These are phyloP conservation scores for Acronicta psi DNA, from an alignment of 2,888 invertebrate species.

Conservation along the genomic window DNA sequence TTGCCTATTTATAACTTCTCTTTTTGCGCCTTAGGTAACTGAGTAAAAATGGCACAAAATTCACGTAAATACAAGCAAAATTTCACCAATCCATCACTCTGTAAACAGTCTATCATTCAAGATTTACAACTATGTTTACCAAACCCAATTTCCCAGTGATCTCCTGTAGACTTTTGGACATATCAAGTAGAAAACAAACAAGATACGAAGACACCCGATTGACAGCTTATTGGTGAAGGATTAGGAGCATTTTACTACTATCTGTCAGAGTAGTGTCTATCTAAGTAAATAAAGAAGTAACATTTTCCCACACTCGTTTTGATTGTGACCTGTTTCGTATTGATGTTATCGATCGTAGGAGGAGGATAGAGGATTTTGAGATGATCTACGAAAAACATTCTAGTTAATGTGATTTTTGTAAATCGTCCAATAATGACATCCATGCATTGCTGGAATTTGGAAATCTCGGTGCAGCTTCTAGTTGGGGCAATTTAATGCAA, in stretches of 20 bases:
- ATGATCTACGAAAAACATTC: not conserved
- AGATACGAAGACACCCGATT: slow-evolving; percentile 62
- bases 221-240: slow-evolving; percentile 70
- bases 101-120: slow-evolving; percentile 26
- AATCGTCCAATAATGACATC: not conserved
- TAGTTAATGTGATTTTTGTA: not conserved
- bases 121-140: slow-evolving; percentile 47
- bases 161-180: slow-evolving; percentile 41
- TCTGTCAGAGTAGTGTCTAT: slow-evolving; percentile 54
- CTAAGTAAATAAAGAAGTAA: slow-evolving; percentile 43
- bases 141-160: slow-evolving; percentile 48
- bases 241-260: slow-evolving; percentile 65
- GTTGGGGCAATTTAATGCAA: too few relatives aligned
- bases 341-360: slow-evolving; percentile 29
- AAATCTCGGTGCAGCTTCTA: too few relatives aligned
- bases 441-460: too few relatives aligned
- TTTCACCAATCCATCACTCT: slow-evolving; percentile 31
- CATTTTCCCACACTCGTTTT: slow-evolving; percentile 59
- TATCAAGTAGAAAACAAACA: slow-evolving; percentile 58
- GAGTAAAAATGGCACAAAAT: too few relatives aligned
- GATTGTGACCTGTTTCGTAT: slow-evolving; percentile 42
- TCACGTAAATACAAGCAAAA: too few relatives aligned
- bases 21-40: too few relatives aligned
- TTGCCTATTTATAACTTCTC: too few relatives aligned
- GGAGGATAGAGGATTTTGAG: slow-evolving; percentile 20